Evolutionary conservation across 2,113 vertebrate genomes (phyloP).

Genomic region (Bambusicola thoracicus): DNA sequence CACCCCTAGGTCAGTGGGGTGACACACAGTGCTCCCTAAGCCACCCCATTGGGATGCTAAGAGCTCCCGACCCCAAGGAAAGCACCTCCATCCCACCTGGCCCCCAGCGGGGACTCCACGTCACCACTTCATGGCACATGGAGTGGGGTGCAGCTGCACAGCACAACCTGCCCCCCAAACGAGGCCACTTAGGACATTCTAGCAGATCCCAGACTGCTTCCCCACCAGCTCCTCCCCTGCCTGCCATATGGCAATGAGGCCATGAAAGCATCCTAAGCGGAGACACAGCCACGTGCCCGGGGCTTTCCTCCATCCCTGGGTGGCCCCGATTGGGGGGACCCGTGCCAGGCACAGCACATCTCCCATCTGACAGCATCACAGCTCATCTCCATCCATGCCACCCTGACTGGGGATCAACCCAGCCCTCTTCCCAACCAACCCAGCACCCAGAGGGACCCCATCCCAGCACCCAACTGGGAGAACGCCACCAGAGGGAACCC

Average conservation of each 20-base stretch:
- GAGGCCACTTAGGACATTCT: not conserved
- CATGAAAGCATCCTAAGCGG: not conserved
- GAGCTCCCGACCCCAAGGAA: not conserved
- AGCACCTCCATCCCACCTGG: accelerated
- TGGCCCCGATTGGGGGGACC: not conserved
- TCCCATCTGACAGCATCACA: not conserved
- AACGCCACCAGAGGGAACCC: not conserved
- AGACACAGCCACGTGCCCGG: not conserved
- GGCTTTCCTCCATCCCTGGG: not conserved
- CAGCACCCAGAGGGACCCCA: accelerated
- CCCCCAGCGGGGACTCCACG: not conserved
- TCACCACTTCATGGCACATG: too few species aligned
- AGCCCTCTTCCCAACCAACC: accelerated
- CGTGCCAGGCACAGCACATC: not conserved
- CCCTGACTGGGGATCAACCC: accelerated
- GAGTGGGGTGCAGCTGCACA: not conserved
- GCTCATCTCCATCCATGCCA: not conserved
- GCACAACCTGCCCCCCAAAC: not conserved
- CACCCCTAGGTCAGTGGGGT: not conserved
- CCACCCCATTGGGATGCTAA: not conserved
- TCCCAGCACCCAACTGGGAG: not conserved
- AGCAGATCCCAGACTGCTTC: not conserved
- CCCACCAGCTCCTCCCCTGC: not conserved
- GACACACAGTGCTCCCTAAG: not conserved
- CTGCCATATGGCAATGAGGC: accelerated